A percentile compares a stretch with the other conserved stretches of the same genome.
Conservation (phyloP, 1,140 invertebrate genomes). For the Cotesia glomerata region DNA sequence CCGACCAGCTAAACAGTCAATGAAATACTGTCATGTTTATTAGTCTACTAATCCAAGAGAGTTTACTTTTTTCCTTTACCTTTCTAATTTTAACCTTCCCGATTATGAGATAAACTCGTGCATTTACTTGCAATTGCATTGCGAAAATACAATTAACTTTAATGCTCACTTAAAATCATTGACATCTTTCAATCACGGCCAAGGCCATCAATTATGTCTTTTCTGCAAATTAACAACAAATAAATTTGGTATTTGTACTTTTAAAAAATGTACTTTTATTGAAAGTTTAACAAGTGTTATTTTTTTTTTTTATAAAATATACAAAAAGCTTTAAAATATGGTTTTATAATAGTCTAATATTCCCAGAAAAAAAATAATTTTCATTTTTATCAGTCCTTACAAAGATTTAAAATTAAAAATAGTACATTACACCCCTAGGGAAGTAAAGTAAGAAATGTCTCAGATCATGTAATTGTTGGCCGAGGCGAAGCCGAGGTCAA, state of each 20-base stretch:
- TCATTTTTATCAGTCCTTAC: no score
- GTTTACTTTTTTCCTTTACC: not conserved
- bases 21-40: slow-evolving; percentile 25
- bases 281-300: no score
- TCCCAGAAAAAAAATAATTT: no score
- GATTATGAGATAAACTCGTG: not conserved
- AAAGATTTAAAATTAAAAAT: no score
- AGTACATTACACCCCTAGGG: no score
- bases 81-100: slow-evolving; percentile 4
- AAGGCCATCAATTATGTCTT: not conserved
- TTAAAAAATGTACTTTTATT: not conserved
- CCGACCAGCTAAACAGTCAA: slow-evolving; percentile 22
- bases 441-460: no score
- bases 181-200: not conserved
- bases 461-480: no score
- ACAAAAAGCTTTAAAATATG: no score
- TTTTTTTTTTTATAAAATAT: no score
- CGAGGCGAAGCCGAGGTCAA: no score
- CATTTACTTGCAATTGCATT: not conserved
- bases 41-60: not conserved
- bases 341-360: no score
- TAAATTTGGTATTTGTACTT: not conserved
- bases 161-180: not conserved
- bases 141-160: not conserved
- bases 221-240: not conserved